Base-by-base conservation (phyloP, 2,113 vertebrate species). In the Psephotus haematonotus region DNA sequence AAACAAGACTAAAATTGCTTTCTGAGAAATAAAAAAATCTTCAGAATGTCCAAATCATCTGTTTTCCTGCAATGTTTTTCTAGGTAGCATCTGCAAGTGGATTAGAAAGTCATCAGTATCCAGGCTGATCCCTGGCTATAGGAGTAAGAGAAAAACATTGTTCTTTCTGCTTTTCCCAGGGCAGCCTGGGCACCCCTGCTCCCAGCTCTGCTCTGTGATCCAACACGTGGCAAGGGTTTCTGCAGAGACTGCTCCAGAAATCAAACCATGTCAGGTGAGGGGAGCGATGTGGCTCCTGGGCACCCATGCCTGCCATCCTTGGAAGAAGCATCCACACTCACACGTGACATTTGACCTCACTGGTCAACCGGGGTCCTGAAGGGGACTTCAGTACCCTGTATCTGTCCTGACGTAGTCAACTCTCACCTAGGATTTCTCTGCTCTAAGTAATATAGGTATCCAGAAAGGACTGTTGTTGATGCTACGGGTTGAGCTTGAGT, bases 21-120 rank as follows among this genome's bases (percentile, higher is more conserved):
- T 86, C 79, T 93, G 75, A 31, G 41, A 82, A 92, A 37, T n/a
- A 83, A 60, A 82, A 18, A 75, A 64, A 39, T 43, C 75, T 88
- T 92, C 25, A 62, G 25, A 72, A 77, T 57, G 20, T 35, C 37
- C 47, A 93, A 41, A 76, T 74, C 7, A 39, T 70, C 46, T 77
- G 59, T 46, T 83, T 82, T 90, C 81, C 67, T 50, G 47, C 43
- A 83, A 4, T 0, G 0, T n/a, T 80, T 81, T 64, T 82, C 71
- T 50, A 39, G 22, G 39, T 41, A 59, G 50, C 22, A 25, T 88
- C 74, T 22, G 39, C 74, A 77, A 88, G 24, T 6, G 13, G 29
- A 53, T 71, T 68, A 81, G 25, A 43, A 81, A 64, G 37, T 50
- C 1, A 0, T 14, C 70, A 49, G 29, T 76, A 82, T n/a, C 29